Evolutionary conservation across 2,888 invertebrate species (phyloP), one percentile per base, ranked within the genome.

Genomic region (Drosophila anomalipes): DNA sequence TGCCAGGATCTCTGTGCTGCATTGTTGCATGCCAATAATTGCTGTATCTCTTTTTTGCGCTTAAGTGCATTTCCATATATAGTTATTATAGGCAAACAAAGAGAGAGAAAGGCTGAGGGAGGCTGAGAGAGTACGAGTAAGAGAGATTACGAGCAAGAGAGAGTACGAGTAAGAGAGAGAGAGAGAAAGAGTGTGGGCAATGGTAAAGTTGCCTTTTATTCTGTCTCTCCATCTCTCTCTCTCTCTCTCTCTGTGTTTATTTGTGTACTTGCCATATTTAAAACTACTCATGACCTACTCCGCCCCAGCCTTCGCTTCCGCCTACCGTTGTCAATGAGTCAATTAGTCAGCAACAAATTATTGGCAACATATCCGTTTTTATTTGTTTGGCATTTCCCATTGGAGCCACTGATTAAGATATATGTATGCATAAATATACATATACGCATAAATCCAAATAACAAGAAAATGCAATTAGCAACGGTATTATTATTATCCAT

Each of bases 21-120:
- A 59, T 69, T 70, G 59, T 70, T 54, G 54, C 41, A 47, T 47
- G 44, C 58, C 69, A 57, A 64, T 69, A 47, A 58, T 63, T 64
- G 76, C 54, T 72, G 70, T 77, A 71, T 80, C 74, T 73, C 80
- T 72, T 74, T 70, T 70, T 77, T 77, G 61, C 74, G 62, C 77
- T 69, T 66, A 65, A 73, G 64, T 76, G 59, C 76, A 70, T 70
- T 73, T 54, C 76, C 61, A 70, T 79, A 41, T 63, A 66, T 58
- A 47, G 7, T 64, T 49, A 57, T 74, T 49, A 63, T 64, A n/a
- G 44, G 2, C 37, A 22, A 26, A 35, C 30, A 62, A 32, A n/a
- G 9, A 47, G 41, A 39, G n/a, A 19, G 39, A 26, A 26, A 35
- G 47, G 28, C 28, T 28, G 28, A 12, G 32, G 26, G 51, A 19